Evolutionary conservation across 2,888 invertebrate genomes (phyloP).

Genomic region (Lepidocyrtoides sp.): DNA sequence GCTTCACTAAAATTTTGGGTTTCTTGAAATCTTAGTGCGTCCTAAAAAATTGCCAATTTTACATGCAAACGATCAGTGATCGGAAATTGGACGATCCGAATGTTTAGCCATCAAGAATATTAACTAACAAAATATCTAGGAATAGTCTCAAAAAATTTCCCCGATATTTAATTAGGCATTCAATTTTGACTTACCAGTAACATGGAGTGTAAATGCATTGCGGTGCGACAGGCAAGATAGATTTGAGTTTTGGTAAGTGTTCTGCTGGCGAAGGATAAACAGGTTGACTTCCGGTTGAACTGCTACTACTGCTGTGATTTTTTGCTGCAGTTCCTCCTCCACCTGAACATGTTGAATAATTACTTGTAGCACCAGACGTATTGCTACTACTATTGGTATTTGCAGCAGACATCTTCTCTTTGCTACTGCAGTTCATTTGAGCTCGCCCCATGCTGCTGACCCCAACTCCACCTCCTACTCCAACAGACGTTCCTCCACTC

Average conservation of each 20-base stretch:
- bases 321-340: conserved; percentile 56
- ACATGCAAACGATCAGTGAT: too few species aligned
- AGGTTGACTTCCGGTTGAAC: conserved; percentile 82
- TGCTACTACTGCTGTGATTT: conserved; percentile 74
- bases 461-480: conserved; percentile 68
- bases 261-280: conserved; percentile 76
- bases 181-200: conserved; percentile 85
- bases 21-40: too few species aligned
- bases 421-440: conserved; percentile 73
- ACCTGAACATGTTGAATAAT: conserved; percentile 76
- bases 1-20: too few species aligned
- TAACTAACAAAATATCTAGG: too few species aligned
- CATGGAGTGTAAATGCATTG: conserved; percentile 85
- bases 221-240: conserved; percentile 84
- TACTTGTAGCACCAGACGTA: conserved; percentile 65
- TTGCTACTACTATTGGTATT: conserved; percentile 69
- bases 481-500: conserved; percentile 66
- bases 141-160: too few species aligned
- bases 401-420: conserved; percentile 61
- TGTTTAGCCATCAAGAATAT: too few species aligned
- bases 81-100: too few species aligned
- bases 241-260: conserved; percentile 84
- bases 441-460: conserved; percentile 70
- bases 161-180: too few species aligned
- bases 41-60: too few species aligned